Conservation (phyloP, 2,888 invertebrate genomes). For the Thymelicus lineola region DNA sequence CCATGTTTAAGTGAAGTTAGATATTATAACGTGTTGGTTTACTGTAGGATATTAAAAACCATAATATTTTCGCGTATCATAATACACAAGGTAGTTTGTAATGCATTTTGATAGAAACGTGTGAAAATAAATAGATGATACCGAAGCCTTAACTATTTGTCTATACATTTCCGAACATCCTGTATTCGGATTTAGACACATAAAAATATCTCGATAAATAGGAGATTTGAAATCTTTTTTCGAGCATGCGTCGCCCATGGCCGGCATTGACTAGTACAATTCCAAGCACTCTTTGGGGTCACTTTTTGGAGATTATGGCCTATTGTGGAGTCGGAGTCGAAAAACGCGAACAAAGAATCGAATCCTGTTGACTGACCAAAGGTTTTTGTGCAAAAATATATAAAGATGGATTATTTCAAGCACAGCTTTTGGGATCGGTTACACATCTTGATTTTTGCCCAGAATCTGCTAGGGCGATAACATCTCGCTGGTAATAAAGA, state of each 20-base stretch:
- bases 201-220: constrained; percentile 63
- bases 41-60: too few species aligned
- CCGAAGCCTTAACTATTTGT: too few species aligned
- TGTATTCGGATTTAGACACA: constrained; percentile 53
- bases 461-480: constrained; percentile 46
- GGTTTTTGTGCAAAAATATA: constrained; percentile 59
- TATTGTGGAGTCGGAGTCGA: constrained; percentile 73
- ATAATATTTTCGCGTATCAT: too few species aligned
- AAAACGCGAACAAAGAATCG: constrained; percentile 69
- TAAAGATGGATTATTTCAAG: constrained; percentile 52
- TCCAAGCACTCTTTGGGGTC: constrained; percentile 80
- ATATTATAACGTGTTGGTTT: too few species aligned
- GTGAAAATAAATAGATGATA: too few species aligned
- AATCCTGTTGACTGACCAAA: constrained; percentile 77
- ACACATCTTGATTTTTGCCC: constrained; percentile 60
- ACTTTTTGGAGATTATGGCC: constrained; percentile 82
- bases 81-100: too few species aligned
- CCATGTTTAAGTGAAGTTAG: too few species aligned
- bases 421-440: constrained; percentile 58
- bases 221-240: constrained; percentile 72
- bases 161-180: constrained; percentile 48
- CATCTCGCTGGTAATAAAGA: constrained; percentile 55
- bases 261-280: constrained; percentile 63
- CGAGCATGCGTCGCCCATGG: constrained; percentile 50
- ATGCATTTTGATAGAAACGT: too few species aligned